These are phyloP conservation scores for Nothocercus nigrocapillus DNA, from an alignment of 2,113 vertebrate species.

Conservation along the genomic window DNA sequence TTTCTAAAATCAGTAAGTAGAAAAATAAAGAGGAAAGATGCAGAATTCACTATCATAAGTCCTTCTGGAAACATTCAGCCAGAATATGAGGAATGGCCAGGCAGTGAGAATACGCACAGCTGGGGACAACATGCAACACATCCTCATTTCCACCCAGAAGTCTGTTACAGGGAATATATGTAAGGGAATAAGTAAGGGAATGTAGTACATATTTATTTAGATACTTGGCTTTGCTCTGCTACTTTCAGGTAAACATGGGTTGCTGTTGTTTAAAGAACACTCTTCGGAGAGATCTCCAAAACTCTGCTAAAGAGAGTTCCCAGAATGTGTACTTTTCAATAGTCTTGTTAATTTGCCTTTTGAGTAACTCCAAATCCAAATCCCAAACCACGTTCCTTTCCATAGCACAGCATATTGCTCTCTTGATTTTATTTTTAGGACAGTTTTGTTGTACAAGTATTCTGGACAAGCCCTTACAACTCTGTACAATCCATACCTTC, in stretches of 20 bases:
- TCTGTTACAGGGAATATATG: background rate
- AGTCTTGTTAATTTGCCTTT: background rate
- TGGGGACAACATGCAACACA: background rate
- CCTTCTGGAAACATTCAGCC: background rate
- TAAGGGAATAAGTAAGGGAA: background rate
- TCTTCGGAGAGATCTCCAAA: background rate
- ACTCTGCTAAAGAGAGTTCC: background rate
- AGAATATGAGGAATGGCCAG: background rate
- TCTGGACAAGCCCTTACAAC: background rate
- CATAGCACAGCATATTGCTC: background rate
- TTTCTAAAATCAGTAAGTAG: background rate
- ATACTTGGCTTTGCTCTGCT: background rate
- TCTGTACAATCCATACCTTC: slow-evolving; percentile 84
- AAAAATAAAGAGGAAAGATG: background rate
- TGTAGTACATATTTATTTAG: background rate
- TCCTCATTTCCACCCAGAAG: background rate
- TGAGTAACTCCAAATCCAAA: background rate
- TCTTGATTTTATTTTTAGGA: background rate
- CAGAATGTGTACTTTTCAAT: background rate
- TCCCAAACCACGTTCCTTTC: background rate
- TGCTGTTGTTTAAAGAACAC: background rate
- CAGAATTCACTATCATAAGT: background rate
- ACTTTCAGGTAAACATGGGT: background rate
- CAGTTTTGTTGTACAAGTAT: background rate
- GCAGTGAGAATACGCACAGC: background rate